Evolutionary conservation across 2,113 vertebrate genomes (phyloP), one percentile per base, ranked within the genome.

Genomic region (Willisornis vidua): DNA sequence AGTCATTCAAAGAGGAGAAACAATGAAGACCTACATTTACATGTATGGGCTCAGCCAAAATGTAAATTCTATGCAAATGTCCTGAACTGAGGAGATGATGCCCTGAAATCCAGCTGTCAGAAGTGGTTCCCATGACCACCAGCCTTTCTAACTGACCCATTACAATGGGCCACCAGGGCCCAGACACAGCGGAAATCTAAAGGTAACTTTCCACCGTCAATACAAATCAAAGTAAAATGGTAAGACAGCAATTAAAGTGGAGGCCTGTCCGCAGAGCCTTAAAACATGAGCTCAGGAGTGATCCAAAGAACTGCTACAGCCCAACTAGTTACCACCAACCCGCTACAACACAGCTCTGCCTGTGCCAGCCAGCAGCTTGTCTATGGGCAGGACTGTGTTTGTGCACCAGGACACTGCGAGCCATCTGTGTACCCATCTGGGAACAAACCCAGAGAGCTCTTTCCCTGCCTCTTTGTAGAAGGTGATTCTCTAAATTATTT

Each of bases 1-100:
- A 93, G 85, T 57, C 80, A 87, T 89, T 96, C 83, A 81, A 92
- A 92, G 80, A 95, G 77, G 35, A 86, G 65, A 86, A 92, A 90
- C 93, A 95, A 96, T 51, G 41, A 62, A 92, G 87, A 96, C 73
- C 80, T 87, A 85, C 46, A 90, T 86, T 93, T 87, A 81, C 73
- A 93, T 85, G 80, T 83, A 57, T 0, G 0, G 61, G 35, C 90
- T 94, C 49, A 75, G 83, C 39, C 85, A 93, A 92, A 85, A 95
- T 67, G 76, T 65, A 93, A 93, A 88, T 94, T 70, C 52, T 77
- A 90, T 81, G 92, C 88, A 96, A 86, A 95, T 86, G 3, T 43
- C 61, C 68, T 49, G n/a, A 96, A 90, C 62, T 29, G 22, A 93
- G 80, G 6, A 12, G 87, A 89, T 70, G 70, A 57, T 68, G 41